Evolutionary conservation across 2,113 vertebrate genomes (phyloP), one percentile per base, ranked within the genome.

Genomic region (Epinephelus moara): DNA sequence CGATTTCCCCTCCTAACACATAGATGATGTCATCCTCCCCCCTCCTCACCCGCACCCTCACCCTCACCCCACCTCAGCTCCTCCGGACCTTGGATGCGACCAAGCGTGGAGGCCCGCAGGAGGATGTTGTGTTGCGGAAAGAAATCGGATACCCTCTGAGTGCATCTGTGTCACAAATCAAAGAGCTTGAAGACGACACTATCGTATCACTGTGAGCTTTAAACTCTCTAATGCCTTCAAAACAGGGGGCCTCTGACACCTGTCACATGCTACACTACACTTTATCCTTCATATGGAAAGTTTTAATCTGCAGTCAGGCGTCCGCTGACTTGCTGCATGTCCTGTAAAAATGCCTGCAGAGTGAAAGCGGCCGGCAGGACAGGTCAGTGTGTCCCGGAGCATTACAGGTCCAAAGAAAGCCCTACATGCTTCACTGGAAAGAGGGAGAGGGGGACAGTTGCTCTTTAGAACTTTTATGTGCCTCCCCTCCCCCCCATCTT

Each of bases 401-500:
- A 68, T 70, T 74, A 82, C 80, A 87, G 88, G 87, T 87, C 90
- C 50, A 49, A 78, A 81, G 88, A 81, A 87, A 80, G 80, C 75
- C 80, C 73, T 62, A 85, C 86, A 92, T 92, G 88, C 90, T 89
- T 92, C 81, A 88, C 45, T 81, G 88, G 77, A 83, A 88, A 80
- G 67, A 80, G 56, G 77, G 82, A 85, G 83, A 76, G 60, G 81
- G 89, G 87, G 91, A 92, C 88, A 93, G 89, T 93, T 91, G 81
- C 89, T 92, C 88, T 94, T 94, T 92, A 86, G 91, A 94, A 94
- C 89, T 93, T 45, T 92, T 92, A 92, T 90, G 85, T 82, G 89
- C 86, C 85, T 81, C 88, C 89, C 84, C 89, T 69, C 78, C 86
- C 92, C 92, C 88, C 80, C 59, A 85, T 86, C 87, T 89, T 81